Base-by-base conservation (phyloP, 2,797 vertebrate genomes). In the Decapterus maruadsi region DNA sequence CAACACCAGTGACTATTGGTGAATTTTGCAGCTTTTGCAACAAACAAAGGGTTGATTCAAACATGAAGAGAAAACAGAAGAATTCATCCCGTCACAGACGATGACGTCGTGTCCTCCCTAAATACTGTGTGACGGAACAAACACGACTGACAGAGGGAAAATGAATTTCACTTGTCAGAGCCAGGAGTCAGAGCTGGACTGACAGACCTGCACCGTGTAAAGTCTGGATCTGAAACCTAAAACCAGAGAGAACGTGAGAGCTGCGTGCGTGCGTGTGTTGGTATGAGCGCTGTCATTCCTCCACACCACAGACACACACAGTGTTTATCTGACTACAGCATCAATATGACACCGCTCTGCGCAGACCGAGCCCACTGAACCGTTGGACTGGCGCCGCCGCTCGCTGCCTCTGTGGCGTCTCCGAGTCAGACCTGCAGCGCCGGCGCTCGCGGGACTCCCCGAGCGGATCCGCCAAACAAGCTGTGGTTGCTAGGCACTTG, bases 401-500 rank as follows among this genome's bases (percentile, higher is more conserved):
- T 31, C 38, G 43, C 61, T 19, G 71, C 61, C 71, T 58, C 63
- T 7, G 66, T 16, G 51, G 56, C 55, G 36, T 74, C 69, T 70
- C 34, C 4, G 29, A 68, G 57, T 53, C 72, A 26, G 68, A 51
- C 60, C 61, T 6, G n/a, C 26, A 38, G 55, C 45, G 43, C 55
- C 48, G 8, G 0, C 8, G 8, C 61, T 31, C 38, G 43, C 3
- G 19, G 11, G 59, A 50, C 61, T 17, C 73, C 7, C 7, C 7
- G 12, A 43, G 53, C 4, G 65, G 71, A 83, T 70, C 78, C 48
- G 13, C 72, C 60, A 78, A 75, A 87, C 77, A 51, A 45, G 64
- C 71, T 53, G 60, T 6, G 16, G 86, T 85, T 81, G 82, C 82
- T 62, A 81, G 38, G 85, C 54, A 8, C 69, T 20, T 31, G 81